A percentile compares a stretch with the other conserved stretches of the same genome.
phyloP scores from a whole-genome alignment of 2,888 invertebrate species.

The Yponomeuta plumbellus region DNA sequence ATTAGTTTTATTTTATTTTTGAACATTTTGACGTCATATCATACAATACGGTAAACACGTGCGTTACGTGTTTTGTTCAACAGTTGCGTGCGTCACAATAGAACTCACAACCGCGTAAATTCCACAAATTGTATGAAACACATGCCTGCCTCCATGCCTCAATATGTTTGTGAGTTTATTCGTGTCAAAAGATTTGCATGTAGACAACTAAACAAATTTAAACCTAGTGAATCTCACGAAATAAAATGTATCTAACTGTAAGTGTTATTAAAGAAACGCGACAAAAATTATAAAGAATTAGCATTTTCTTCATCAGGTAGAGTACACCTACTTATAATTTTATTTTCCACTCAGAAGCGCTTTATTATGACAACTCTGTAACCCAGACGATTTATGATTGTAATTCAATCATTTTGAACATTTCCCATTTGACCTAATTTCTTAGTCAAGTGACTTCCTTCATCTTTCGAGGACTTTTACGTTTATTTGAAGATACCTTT shows the following conservation, averaged over 20 bases:
- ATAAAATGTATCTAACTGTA: no score
- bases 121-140: background rate
- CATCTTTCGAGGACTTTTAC: background rate
- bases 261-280: no score
- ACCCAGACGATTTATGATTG: background rate
- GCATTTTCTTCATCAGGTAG: no score
- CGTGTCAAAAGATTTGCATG: background rate
- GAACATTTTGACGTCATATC: background rate
- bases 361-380: background rate
- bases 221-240: background rate
- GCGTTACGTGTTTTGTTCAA: background rate
- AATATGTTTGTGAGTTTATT: no score
- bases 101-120: background rate
- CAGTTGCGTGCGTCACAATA: background rate
- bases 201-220: background rate
- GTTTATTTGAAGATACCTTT: background rate
- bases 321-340: background rate
- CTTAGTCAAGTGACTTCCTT: background rate
- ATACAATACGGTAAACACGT: background rate
- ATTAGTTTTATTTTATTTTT: background rate
- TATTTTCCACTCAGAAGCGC: background rate
- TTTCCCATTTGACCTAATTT: background rate
- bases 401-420: background rate
- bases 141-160: background rate
- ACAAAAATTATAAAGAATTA: background rate